Base-by-base conservation (phyloP, 2,888 invertebrate species). In the Tridacna gigas region DNA sequence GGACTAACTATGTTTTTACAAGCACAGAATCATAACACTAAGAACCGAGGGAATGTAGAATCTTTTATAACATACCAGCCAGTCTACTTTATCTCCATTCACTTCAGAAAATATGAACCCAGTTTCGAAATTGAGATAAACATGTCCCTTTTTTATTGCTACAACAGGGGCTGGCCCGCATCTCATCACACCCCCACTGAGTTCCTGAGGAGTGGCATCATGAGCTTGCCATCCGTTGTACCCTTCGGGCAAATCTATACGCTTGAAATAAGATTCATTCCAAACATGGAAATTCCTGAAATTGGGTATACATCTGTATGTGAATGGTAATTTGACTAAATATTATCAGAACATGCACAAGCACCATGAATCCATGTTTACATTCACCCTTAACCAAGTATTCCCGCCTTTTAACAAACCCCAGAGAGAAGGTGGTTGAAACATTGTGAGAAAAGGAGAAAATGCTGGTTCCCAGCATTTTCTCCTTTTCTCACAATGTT, bases 251-350 rank as follows among this genome's bases (percentile, higher is more conserved):
- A 94, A 87, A 82, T 94, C 94, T 1, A 89, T 84, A 20, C 94
- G 89, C 28, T 84, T 65, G 79, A 93, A 91, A 89, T 90, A 94
- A 11, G 92, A 92, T 88, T 94, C 94, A 75, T 94, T 94, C 94
- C 94, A 94, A 0, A 94, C 93, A 83, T 94, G 94, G 83, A 94
- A 94, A 76, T 94, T 94, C 94, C 94, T 94, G 47, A n/a, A 61
- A 74, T 25, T 47, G 15, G 13, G n/a, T n/a, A 65, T 26, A 65
- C 2, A 37, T 37, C 37, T 4, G 37, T 37, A 37, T 37, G 2
- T 37, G 37, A 37, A 37, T 37, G 7, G 37, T 2, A 37, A 37
- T 37, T 37, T 37, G 37, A 37, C 37, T 4, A 37, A 37, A 37
- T 37, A 37, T 37, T 37, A 37, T 37, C 7, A 37, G 37, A 37